Base-by-base conservation (phyloP, 2,113 vertebrate species). In the Notothenia rossii region DNA sequence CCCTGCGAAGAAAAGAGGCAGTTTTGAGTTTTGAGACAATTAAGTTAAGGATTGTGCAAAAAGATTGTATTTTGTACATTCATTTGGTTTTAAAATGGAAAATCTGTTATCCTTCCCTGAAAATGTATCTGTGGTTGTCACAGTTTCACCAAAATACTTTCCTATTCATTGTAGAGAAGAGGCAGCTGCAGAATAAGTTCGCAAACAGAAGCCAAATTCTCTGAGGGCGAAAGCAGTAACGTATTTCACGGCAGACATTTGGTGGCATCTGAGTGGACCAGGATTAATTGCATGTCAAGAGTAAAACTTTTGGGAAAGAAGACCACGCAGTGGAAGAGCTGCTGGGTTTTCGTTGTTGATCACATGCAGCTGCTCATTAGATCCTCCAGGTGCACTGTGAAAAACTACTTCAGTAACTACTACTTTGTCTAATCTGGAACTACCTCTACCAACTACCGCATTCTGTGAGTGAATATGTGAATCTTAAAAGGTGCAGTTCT, bases 241-340 rank as follows among this genome's bases (percentile, higher is more conserved):
- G 70, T 40, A 82, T 74, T 79, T 84, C 50, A 68, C 12, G 33
- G 22, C 36, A 61, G 56, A 79, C 1, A n/a, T 84, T 75, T 63
- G 66, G 70, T 75, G 76, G 66, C 69, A 62, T 83, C 60, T 53
- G 48, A 68, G 25, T 22, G 17, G 76, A 63, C 33, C 18, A 50
- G 63, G 75, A 86, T 74, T 82, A 74, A 77, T 67, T 12, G 60
- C 72, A 40, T 59, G 51, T 59, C 72, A 63, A 43, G 29, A 51
- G 51, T 40, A 40, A 40, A 8, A 40, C 5, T 7, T 7, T 6
- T 40, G 36, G 36, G 7, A 40, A 40, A 7, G 5, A 40, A 40
- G 36, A 40, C 36, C 7, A 40, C 7, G 36, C 36, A 7, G 36
- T 40, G 36, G 36, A 40, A 40, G 36, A 40, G 36, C 36, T 40